Conservation (phyloP, 2,113 vertebrate species). For the Chelonoidis abingdonii region DNA sequence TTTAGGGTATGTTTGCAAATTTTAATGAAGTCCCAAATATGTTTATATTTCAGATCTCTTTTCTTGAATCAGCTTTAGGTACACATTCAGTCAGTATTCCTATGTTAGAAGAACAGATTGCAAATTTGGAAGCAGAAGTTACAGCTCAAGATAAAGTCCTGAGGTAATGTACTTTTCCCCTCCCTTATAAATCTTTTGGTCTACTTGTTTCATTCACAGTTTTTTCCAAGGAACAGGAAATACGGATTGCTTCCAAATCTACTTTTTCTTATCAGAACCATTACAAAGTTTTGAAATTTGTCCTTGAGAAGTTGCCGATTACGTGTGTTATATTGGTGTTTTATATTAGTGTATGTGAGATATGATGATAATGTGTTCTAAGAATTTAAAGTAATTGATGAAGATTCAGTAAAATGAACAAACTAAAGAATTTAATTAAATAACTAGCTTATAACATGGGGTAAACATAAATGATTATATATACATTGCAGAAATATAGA, state of each 20-base stretch:
- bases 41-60: conserved; percentile 79
- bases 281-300: neutral
- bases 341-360: neutral
- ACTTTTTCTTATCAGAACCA: neutral
- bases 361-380: neutral
- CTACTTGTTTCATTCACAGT: neutral
- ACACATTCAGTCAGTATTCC: conserved; percentile 77
- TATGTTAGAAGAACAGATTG: conserved; percentile 85
- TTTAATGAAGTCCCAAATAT: conserved; percentile 8
- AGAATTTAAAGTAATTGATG: neutral
- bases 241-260: neutral
- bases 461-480: neutral
- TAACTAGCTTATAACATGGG: neutral
- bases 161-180: conserved; percentile 77
- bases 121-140: conserved; percentile 87
- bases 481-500: neutral
- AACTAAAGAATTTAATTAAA: neutral
- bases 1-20: neutral
- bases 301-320: neutral
- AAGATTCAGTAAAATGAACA: neutral
- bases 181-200: neutral
- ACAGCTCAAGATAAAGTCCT: conserved; percentile 86
- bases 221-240: neutral
- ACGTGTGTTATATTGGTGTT: neutral
- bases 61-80: conserved; percentile 77